Conservation (phyloP, 2,888 invertebrate species). For the Herminia tarsipennalis region DNA sequence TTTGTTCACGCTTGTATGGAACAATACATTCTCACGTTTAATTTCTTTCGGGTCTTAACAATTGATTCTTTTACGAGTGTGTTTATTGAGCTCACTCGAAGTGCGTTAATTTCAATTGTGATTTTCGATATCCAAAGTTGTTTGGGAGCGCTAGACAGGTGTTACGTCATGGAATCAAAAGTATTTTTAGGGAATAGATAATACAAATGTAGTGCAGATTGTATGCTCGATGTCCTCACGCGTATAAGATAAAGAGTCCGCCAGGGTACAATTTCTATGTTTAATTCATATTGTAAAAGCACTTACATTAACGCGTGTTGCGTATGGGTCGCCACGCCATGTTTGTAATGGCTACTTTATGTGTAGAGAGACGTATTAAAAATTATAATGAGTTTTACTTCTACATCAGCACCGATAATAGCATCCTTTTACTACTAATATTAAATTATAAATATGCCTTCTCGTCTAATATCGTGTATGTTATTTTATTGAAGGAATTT, state of each 20-base stretch:
- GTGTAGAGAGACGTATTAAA: conserved; percentile 54
- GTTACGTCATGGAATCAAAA: conserved; percentile 38
- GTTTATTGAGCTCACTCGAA: conserved; percentile 82
- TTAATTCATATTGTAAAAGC: conserved; percentile 69
- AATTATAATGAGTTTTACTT: conserved; percentile 57
- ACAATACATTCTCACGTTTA: conserved; percentile 86
- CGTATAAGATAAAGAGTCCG: conserved; percentile 58
- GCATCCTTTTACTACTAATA: conserved; percentile 41
- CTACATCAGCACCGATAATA: conserved; percentile 42
- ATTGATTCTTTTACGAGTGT: conserved; percentile 84
- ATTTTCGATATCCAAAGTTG: conserved; percentile 53
- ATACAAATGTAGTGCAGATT: no score
- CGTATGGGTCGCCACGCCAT: conserved; percentile 58
- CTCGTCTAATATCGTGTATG: conserved; percentile 17
- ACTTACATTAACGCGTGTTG: conserved; percentile 69
- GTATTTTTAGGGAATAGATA: no score
- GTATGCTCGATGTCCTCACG: conserved; percentile 60
- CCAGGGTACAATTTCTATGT: conserved; percentile 59
- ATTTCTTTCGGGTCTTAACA: conserved; percentile 81
- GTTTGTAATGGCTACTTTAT: conserved; percentile 61
- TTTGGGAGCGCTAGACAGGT: conserved; percentile 31
- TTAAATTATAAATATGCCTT: conserved; percentile 31
- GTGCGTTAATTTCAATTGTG: conserved; percentile 76
- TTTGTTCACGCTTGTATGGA: conserved; percentile 81
- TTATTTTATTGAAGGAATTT: conserved; percentile 27